phyloP scores from a whole-genome alignment of 2,797 vertebrate genomes.

The Setipinna tenuifilis region DNA sequence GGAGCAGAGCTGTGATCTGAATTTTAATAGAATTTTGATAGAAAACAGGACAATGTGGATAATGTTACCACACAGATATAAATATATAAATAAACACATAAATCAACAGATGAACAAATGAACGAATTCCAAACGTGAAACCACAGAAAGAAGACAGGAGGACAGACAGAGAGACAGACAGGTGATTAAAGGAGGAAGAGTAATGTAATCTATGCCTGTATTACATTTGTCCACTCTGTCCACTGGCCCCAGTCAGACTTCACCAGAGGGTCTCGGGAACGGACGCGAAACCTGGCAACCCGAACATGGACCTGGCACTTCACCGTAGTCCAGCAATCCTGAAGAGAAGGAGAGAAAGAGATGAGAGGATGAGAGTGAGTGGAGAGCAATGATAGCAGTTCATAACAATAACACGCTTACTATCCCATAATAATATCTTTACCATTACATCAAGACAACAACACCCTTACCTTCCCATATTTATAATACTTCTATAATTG shows the following conservation, averaged over 20 bases:
- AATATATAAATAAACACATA: not conserved
- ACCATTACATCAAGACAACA: too few relatives aligned
- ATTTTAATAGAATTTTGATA: conserved; percentile 1
- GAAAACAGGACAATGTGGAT: not conserved
- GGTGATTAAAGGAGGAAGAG: not conserved
- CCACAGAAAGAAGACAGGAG: conserved; percentile 28
- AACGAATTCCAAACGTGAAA: not conserved
- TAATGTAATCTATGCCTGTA: conserved; percentile 40
- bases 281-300: conserved; percentile 68
- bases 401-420: not conserved
- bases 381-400: not conserved
- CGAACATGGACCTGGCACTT: conserved; percentile 53
- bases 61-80: not conserved
- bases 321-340: conserved; percentile 9
- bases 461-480: too few relatives aligned
- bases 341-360: not conserved
- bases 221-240: conserved; percentile 77
- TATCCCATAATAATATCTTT: too few relatives aligned
- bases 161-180: not conserved
- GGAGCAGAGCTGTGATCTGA: not conserved
- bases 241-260: conserved; percentile 75
- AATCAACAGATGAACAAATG: not conserved
- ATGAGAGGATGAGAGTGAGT: not conserved
- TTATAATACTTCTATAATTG: too few relatives aligned
- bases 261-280: conserved; percentile 72